These are phyloP conservation scores for Odontomyia ornata DNA, from an alignment of 2,888 invertebrate species.

Conservation along the genomic window DNA sequence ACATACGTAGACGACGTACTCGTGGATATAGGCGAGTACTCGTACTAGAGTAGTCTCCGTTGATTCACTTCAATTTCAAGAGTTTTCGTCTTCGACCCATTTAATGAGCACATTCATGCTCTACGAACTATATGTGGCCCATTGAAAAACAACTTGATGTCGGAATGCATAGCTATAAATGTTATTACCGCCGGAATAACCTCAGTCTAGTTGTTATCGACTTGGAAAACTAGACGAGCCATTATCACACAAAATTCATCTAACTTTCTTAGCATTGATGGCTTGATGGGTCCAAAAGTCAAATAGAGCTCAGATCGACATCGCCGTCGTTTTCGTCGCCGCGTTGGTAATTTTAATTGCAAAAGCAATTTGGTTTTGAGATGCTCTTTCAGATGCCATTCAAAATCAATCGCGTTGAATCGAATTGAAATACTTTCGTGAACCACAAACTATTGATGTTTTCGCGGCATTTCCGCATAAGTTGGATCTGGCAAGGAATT, in stretches of 20 bases:
- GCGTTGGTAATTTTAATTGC: conserved; percentile 5
- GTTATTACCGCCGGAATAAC: not conserved
- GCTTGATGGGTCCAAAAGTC: conserved; percentile 13
- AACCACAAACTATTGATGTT: not conserved
- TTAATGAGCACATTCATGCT: conserved; percentile 28
- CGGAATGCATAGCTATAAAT: not conserved
- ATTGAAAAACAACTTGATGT: not conserved
- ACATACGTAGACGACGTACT: not conserved
- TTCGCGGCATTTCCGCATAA: not conserved
- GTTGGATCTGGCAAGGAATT: not conserved
- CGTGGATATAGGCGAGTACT: not conserved
- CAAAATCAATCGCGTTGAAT: conserved; percentile 1
- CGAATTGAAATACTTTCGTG: not conserved
- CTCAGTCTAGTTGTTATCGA: not conserved
- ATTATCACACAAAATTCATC: not conserved
- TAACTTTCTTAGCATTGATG: not conserved
- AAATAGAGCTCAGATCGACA: not conserved
- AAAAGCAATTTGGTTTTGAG: not conserved
- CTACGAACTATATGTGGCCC: conserved; percentile 8
- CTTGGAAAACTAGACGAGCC: not conserved
- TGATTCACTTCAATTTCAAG: conserved; percentile 4
- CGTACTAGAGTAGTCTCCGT: not conserved
- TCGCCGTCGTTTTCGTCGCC: not conserved
- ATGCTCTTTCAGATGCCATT: not conserved
- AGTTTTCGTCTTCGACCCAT: conserved; percentile 35